phyloP scores from a whole-genome alignment of 2,888 invertebrate genomes.

The Nebria salina region DNA sequence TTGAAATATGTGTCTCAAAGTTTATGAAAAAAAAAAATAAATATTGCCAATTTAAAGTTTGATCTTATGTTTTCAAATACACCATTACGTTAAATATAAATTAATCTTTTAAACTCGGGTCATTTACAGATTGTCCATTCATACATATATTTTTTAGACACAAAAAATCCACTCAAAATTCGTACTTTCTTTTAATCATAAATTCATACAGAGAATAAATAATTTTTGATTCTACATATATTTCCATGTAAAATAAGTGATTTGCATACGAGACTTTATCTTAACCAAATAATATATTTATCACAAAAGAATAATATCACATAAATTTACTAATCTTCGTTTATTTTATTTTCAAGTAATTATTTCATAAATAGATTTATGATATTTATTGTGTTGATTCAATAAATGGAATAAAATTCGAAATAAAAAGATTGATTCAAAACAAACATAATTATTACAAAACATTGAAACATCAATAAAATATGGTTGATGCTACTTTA shows the following conservation, averaged over 20 bases:
- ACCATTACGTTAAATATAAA: neutral
- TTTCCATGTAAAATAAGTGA: neutral
- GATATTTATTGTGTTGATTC: neutral
- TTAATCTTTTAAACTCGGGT: neutral
- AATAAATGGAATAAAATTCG: neutral
- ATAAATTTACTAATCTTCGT: too few species aligned
- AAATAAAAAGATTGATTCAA: neutral
- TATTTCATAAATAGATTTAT: too few species aligned
- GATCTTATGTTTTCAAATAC: neutral
- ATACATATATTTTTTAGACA: neutral
- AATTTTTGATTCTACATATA: neutral
- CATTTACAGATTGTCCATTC: neutral
- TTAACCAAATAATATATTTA: neutral
- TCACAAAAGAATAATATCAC: too few species aligned
- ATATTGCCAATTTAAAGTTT: neutral
- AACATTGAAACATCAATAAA: neutral
- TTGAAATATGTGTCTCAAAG: neutral
- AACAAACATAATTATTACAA: neutral
- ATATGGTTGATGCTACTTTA: neutral
- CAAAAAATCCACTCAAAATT: neutral
- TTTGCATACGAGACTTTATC: neutral
- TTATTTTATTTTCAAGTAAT: neutral
- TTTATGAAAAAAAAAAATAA: neutral
- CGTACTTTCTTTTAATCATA: neutral
- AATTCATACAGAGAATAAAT: neutral